Conservation (phyloP, 1,140 invertebrate species). For the Apis dorsata region DNA sequence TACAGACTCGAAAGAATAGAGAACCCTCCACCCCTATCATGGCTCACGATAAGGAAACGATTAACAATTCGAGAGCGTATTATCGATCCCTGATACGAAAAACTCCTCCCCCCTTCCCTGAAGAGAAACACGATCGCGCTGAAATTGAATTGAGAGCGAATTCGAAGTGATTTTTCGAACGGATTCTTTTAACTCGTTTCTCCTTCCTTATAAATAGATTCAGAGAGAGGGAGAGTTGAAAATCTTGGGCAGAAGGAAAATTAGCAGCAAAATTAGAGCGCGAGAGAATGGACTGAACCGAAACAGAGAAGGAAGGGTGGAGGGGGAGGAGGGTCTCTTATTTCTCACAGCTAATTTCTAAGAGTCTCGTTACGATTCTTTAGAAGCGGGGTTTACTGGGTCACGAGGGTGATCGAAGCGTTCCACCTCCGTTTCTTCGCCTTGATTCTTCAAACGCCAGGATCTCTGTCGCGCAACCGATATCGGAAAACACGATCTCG, state of each 20-base stretch:
- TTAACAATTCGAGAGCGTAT: not conserved
- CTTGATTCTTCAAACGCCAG: too few species aligned
- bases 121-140: too few species aligned
- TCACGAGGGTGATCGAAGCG: constrained; percentile 11
- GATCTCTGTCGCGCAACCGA: too few species aligned
- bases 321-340: too few species aligned
- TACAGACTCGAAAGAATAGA: not conserved
- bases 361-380: constrained; percentile 18
- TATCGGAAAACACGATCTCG: too few species aligned
- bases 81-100: not conserved
- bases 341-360: not conserved
- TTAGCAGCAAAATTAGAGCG: not conserved
- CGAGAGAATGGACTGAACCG: not conserved
- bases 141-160: too few species aligned
- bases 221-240: not conserved
- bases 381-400: constrained; percentile 7
- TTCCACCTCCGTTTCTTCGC: too few species aligned
- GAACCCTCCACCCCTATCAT: not conserved
- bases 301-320: too few species aligned
- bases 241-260: not conserved
- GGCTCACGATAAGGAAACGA: constrained; percentile 12
- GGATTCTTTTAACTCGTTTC: not conserved
- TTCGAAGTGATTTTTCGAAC: not conserved
- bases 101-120: not conserved
- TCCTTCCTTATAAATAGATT: not conserved